phyloP scores from a whole-genome alignment of 2,797 vertebrate genomes.

The Hydrophis major region DNA sequence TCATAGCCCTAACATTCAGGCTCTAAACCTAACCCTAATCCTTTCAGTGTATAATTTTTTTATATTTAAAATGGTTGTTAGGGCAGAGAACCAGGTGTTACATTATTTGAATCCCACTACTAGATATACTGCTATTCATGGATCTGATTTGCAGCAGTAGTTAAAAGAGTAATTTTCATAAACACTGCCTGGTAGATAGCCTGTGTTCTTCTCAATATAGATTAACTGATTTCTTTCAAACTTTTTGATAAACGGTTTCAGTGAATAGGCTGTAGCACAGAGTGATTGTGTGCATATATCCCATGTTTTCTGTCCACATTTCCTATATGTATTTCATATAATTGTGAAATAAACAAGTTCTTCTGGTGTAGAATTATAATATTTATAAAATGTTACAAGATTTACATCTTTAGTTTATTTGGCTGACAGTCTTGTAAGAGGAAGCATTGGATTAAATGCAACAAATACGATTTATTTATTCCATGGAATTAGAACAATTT shows the following conservation, averaged over 20 bases:
- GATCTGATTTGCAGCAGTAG: not conserved
- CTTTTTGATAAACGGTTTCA: not conserved
- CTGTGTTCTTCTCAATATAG: not conserved
- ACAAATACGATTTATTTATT: not conserved
- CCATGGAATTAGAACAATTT: constrained; percentile 14
- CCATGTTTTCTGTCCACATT: not conserved
- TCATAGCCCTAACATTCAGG: no score
- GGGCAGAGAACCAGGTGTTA: no score
- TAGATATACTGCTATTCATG: not conserved
- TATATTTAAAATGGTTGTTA: no score
- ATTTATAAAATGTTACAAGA: not conserved
- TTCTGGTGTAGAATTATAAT: not conserved
- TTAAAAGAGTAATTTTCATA: not conserved
- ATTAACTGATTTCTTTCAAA: not conserved
- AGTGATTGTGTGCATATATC: not conserved
- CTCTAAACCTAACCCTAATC: no score
- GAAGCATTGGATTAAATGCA: not conserved
- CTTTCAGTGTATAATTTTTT: no score
- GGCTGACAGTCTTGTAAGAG: not conserved
- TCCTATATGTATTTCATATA: not conserved
- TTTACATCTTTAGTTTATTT: not conserved
- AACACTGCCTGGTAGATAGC: not conserved
- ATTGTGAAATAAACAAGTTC: not conserved
- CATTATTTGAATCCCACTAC: no score
- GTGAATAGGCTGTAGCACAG: not conserved